These are phyloP conservation scores for Datnioides undecimradiatus DNA, from an alignment of 2,113 vertebrate species.

Conservation along the genomic window DNA sequence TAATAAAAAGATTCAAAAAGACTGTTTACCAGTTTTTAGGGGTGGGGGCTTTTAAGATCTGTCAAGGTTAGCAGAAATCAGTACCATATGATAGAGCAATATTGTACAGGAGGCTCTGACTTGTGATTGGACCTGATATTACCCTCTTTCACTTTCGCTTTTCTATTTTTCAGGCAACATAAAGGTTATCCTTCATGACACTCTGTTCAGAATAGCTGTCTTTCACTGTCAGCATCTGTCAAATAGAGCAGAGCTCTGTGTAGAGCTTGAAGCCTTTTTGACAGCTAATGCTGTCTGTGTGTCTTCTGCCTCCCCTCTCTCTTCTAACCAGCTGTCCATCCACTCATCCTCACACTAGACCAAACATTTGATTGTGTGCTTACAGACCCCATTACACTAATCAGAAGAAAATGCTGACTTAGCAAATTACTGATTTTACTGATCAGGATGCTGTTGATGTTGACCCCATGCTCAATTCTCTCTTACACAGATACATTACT, in stretches of 20 bases:
- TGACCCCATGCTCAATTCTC: neutral
- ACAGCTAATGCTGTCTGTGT: slow-evolving; percentile 33
- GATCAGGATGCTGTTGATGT: neutral
- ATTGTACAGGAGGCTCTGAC: neutral
- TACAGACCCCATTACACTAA: slow-evolving; percentile 36
- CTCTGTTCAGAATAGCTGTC: slow-evolving; percentile 46
- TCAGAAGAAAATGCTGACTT: slow-evolving; percentile 48
- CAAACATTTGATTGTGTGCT: neutral
- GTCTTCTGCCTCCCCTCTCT: slow-evolving; percentile 4
- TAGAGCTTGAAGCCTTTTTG: slow-evolving; percentile 38
- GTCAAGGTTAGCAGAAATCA: neutral
- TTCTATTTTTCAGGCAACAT: neutral
- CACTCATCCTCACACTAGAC: neutral
- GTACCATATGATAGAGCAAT: neutral
- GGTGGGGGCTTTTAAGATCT: neutral
- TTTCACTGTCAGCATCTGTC: slow-evolving; percentile 60
- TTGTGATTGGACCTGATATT: slow-evolving; percentile 11
- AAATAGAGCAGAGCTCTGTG: slow-evolving; percentile 14
- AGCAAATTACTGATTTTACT: slow-evolving; percentile 38
- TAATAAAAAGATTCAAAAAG: no score
- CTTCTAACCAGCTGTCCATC: slow-evolving; percentile 13
- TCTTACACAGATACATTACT: neutral
- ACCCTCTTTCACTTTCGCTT: neutral
- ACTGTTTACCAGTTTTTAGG: no score
- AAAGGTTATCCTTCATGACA: slow-evolving; percentile 48